phyloP scores from a whole-genome alignment of 2,888 invertebrate species.

The Pterostichus madidus region DNA sequence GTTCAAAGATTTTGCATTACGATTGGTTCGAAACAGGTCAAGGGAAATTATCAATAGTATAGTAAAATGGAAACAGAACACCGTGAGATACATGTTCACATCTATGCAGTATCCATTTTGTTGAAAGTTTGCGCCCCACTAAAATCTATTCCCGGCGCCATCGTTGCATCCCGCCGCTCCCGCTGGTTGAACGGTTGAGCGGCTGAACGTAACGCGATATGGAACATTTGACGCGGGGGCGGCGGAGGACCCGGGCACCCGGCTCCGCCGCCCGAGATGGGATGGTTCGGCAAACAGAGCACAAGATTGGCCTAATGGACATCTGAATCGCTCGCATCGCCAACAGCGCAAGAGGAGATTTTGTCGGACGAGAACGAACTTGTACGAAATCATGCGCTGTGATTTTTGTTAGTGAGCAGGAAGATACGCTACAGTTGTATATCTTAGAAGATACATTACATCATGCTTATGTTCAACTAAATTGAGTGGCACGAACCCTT shows the following conservation, averaged over 20 bases:
- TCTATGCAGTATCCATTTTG: too few species aligned
- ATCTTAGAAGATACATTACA: too few species aligned
- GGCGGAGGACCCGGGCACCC: background rate
- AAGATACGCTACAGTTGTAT: too few species aligned
- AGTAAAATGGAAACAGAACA: too few species aligned
- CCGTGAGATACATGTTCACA: too few species aligned
- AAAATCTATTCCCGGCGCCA: background rate
- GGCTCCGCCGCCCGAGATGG: slow-evolving; percentile 68
- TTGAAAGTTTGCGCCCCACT: background rate
- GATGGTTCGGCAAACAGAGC: slow-evolving; percentile 75
- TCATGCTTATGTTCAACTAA: too few species aligned
- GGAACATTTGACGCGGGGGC: slow-evolving; percentile 48
- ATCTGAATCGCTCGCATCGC: slow-evolving; percentile 70
- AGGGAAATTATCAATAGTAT: too few species aligned
- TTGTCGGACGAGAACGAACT: slow-evolving; percentile 23
- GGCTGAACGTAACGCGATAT: slow-evolving; percentile 52
- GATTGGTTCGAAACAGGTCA: too few species aligned
- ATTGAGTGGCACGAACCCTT: too few species aligned
- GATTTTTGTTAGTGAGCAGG: too few species aligned
- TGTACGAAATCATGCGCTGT: background rate
- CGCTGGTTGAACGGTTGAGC: slow-evolving; percentile 3
- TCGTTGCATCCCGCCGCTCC: slow-evolving; percentile 14
- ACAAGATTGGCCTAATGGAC: slow-evolving; percentile 75
- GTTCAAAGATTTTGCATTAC: too few species aligned
- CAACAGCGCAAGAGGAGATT: slow-evolving; percentile 3